These are phyloP conservation scores for Colius striatus DNA, from an alignment of 2,113 vertebrate genomes.

Conservation along the genomic window DNA sequence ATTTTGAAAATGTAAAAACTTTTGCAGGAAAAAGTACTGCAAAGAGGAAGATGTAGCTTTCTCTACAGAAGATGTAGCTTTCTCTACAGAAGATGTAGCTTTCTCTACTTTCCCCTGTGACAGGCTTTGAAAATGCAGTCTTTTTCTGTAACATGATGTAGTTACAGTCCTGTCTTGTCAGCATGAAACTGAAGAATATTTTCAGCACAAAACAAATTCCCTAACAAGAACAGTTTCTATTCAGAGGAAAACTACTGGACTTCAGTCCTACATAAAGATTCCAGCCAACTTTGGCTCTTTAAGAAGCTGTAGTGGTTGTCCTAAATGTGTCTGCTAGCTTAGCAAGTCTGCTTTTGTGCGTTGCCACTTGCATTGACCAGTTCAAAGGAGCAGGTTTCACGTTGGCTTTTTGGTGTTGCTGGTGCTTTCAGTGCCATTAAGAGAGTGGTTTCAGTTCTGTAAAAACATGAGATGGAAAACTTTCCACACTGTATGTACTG, in stretches of 20 bases:
- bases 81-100: neutral
- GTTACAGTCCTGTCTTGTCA: neutral
- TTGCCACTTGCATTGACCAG: neutral
- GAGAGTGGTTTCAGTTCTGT: neutral
- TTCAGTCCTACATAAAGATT: slow-evolving; percentile 36
- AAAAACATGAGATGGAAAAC: neutral
- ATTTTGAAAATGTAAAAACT: neutral
- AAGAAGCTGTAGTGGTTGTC: neutral
- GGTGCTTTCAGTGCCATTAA: neutral
- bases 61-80: too few relatives aligned
- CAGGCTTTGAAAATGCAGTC: neutral
- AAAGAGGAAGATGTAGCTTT: neutral
- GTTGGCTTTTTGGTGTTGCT: neutral
- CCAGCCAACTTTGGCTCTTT: neutral
- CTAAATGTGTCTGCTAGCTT: neutral
- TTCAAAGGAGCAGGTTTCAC: neutral
- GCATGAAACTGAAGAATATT: slow-evolving; percentile 50
- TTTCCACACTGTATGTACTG: neutral
- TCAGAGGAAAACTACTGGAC: slow-evolving; percentile 11
- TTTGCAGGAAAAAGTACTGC: neutral
- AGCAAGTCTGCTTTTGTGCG: neutral
- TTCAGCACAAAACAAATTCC: slow-evolving; percentile 54
- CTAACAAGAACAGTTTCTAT: slow-evolving; percentile 43
- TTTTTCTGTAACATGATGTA: neutral
- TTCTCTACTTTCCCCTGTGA: neutral